Conservation (phyloP, 2,888 invertebrate genomes). For the Volucella zonaria region DNA sequence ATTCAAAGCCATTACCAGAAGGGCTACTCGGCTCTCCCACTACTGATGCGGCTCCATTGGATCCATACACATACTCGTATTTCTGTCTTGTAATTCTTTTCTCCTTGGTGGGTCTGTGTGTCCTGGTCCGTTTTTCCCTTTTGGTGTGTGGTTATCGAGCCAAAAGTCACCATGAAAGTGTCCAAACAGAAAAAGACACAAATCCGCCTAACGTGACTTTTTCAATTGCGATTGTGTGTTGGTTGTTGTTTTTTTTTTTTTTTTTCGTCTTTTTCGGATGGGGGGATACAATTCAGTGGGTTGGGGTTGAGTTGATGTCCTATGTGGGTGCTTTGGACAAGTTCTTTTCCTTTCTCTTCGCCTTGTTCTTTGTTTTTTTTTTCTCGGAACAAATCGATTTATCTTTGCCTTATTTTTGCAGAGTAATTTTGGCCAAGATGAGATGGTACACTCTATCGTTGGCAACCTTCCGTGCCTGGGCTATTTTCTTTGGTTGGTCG, state of each 20-base stretch:
- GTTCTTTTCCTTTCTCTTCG: conserved; percentile 32
- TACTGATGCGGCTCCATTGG: neutral
- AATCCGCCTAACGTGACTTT: conserved; percentile 73
- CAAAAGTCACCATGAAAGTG: conserved; percentile 73
- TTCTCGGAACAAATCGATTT: conserved; percentile 64
- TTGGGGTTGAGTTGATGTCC: conserved; percentile 10
- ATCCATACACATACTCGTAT: neutral
- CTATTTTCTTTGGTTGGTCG: conserved; percentile 8
- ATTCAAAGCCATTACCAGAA: conserved; percentile 72
- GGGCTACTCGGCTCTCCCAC: conserved; percentile 47
- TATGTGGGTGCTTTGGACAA: conserved; percentile 68
- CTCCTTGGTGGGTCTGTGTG: neutral
- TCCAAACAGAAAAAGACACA: conserved; percentile 73
- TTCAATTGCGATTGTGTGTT: conserved; percentile 55
- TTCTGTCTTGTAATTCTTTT: neutral
- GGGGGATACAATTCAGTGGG: conserved; percentile 6
- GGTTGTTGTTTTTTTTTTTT: neutral
- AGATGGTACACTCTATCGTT: conserved; percentile 58
- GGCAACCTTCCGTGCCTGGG: conserved; percentile 57
- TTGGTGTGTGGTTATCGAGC: conserved; percentile 64
- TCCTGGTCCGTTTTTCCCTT: conserved; percentile 15
- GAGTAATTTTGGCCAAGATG: conserved; percentile 49
- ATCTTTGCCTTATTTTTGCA: conserved; percentile 52
- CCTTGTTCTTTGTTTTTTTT: conserved; percentile 19
- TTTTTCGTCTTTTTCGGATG: neutral